Evolutionary conservation across 92 coral and sea anemone genomes (phyloP), one percentile per base, ranked within the genome.

Genomic region (Isaurus tuberculatus): DNA sequence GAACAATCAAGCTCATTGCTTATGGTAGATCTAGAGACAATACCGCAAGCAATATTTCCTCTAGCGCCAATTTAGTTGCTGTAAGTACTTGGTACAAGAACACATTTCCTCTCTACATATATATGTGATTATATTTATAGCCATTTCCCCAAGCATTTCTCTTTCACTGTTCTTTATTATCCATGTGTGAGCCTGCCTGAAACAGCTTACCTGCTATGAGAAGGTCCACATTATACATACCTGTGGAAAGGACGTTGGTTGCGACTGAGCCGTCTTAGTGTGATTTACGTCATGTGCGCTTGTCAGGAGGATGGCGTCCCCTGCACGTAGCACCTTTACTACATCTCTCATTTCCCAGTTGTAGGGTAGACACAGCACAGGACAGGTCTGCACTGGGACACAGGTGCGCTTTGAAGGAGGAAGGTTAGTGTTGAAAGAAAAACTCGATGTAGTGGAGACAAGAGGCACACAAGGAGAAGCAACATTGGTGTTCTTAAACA

Each of bases 281-380:
- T 20, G 51, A 67, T 4, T 37, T 13, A 28, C 14, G 16, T 17
- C 70, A 77, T 34, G 82, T 60, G 70, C 82, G n/a, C 81, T 93
- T 29, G 94, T 79, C 10, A 93, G 88, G 27, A 93, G 69, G 28
- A 93, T 84, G 63, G 97, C 97, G 23, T 93, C 97, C 20, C 97
- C 97, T 6, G 94, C 33, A 42, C 81, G 87, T 9, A 93, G 68
- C 30, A 86, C 97, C 69, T 72, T 93, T 48, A 91, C 53, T 15
- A 93, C 92, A 19, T 91, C 97, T 15, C 60, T 86, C 57, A 93
- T 91, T 40, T 91, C 91, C 97, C 97, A 93, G 64, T 86, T 73
- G 57, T 88, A 81, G 32, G 97, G 77, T 19, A 93, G 74, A 55
- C 97, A 93, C 23, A 91, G 73, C 9, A 93, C 97, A n/a, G 87